These are phyloP conservation scores for Aleiodes leptofemur DNA, from an alignment of 2,888 invertebrate species.

Conservation along the genomic window DNA sequence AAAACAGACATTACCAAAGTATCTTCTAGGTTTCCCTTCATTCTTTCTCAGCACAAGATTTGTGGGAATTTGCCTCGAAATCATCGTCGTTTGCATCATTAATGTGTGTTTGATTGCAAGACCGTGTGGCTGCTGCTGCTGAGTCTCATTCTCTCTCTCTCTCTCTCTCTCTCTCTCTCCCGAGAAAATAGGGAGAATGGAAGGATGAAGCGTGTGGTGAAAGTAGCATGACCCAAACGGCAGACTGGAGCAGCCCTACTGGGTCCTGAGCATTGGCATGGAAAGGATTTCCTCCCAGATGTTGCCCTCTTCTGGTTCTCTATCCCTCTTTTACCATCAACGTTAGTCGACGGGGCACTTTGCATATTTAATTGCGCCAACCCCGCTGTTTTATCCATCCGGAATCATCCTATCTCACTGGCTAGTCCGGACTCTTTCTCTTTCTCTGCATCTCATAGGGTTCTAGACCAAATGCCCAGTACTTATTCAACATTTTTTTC, in stretches of 20 bases:
- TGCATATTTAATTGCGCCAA: constrained; percentile 66
- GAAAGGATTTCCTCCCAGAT: constrained; percentile 62
- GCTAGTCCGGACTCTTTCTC: constrained; percentile 31
- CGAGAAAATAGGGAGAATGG: constrained; percentile 3
- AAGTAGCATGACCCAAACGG: constrained; percentile 59
- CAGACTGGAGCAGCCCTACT: constrained; percentile 30
- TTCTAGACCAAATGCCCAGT: constrained; percentile 19
- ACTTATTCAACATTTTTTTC: constrained; percentile 32
- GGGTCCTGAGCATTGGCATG: constrained; percentile 40
- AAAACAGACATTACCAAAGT: not conserved
- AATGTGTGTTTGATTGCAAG: constrained; percentile 38
- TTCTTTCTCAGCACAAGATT: not conserved
- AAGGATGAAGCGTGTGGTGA: constrained; percentile 51
- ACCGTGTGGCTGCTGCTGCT: constrained; percentile 10
- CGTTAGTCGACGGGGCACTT: constrained; percentile 60
- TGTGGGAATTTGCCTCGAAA: constrained; percentile 17
- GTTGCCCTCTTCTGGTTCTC: constrained; percentile 53
- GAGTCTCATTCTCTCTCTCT: not conserved
- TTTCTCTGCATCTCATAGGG: constrained; percentile 19
- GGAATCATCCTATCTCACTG: constrained; percentile 21
- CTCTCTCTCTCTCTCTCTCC: too few species aligned
- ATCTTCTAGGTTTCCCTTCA: not conserved
- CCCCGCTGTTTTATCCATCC: constrained; percentile 50
- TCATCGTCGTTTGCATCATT: constrained; percentile 42
- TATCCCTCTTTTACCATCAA: not conserved